phyloP scores from a whole-genome alignment of 2,888 invertebrate species.

The Acleris sparsana region DNA sequence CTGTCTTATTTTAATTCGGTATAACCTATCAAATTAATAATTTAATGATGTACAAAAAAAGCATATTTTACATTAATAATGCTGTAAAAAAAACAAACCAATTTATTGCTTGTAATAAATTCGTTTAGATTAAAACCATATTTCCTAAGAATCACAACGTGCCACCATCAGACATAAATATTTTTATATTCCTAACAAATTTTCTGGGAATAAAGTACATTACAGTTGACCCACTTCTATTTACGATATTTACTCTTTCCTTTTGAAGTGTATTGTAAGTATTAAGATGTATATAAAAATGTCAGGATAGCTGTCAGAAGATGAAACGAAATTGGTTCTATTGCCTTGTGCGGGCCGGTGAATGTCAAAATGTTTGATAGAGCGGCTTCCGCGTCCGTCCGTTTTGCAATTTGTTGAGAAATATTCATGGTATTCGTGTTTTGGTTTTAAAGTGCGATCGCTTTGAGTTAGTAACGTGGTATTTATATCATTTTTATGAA shows the following conservation, averaged over 20 bases:
- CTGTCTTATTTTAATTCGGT: too few species aligned
- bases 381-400: constrained; percentile 4
- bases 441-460: background rate
- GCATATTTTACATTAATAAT: too few species aligned
- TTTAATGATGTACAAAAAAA: too few species aligned
- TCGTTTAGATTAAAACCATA: background rate
- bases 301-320: constrained; percentile 12
- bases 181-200: background rate
- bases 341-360: background rate
- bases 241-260: constrained; percentile 10
- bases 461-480: background rate
- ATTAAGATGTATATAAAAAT: constrained; percentile 15
- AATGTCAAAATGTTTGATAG: constrained; percentile 9
- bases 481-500: too few species aligned
- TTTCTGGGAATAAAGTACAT: constrained; percentile 1
- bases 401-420: constrained; percentile 11
- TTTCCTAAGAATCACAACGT: background rate
- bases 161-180: background rate
- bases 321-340: constrained; percentile 9
- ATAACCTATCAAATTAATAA: too few species aligned
- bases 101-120: too few species aligned
- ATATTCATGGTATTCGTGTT: background rate
- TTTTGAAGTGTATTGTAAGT: constrained; percentile 18
- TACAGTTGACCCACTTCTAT: constrained; percentile 7
- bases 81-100: too few species aligned